A percentile compares a stretch with the other conserved stretches of the same genome.
These are phyloP conservation scores for Paradoxurus hermaphroditus DNA, from an alignment of 2,113 vertebrate genomes.

Conservation along the genomic window DNA sequence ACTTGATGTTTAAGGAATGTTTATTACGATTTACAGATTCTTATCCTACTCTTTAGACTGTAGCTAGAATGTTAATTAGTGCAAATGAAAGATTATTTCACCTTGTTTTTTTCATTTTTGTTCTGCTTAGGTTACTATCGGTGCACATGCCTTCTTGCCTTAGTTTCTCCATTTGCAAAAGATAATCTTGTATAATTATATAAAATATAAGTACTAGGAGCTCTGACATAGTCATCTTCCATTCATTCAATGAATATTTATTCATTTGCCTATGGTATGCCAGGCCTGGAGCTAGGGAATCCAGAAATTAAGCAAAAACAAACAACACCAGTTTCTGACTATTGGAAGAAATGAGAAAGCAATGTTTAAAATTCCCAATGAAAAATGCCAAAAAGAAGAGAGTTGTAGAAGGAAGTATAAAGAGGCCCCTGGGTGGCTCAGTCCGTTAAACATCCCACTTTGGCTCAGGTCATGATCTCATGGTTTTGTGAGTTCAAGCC, in stretches of 20 bases:
- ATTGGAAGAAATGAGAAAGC: neutral
- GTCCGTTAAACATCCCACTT: no score
- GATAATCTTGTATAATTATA: neutral
- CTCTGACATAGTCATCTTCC: neutral
- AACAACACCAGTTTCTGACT: neutral
- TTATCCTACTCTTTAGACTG: neutral
- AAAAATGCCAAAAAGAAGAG: neutral
- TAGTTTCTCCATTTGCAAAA: slow-evolving; percentile 30
- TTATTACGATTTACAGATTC: slow-evolving; percentile 9
- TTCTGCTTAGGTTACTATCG: neutral
- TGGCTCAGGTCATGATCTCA: no score
- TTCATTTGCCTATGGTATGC: neutral
- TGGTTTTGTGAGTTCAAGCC: no score
- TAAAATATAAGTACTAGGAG: neutral
- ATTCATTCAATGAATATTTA: neutral
- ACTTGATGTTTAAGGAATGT: neutral
- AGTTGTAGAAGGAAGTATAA: neutral
- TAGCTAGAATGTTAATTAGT: neutral
- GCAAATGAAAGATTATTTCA: neutral
- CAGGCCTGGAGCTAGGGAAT: neutral
- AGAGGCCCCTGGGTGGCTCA: neutral
- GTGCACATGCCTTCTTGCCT: neutral
- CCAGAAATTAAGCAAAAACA: neutral
- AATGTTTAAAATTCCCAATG: neutral
- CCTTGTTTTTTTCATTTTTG: neutral